Percentiles rank a stretch among this genome's conserved stretches.
Conservation (phyloP, 2,888 invertebrate species). For the Tenthredo amoena region DNA sequence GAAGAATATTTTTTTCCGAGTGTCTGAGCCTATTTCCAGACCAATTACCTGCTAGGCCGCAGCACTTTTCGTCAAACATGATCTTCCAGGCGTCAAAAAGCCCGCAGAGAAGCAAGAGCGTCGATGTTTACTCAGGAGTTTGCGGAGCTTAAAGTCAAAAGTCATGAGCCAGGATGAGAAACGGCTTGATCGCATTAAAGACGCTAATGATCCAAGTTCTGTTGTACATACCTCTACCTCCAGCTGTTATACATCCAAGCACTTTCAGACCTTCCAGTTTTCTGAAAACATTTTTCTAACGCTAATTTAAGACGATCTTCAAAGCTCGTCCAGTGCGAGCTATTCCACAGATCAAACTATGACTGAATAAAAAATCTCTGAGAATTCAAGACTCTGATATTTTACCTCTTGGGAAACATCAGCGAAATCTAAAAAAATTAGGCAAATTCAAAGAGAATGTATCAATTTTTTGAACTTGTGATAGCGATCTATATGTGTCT, state of each 20-base stretch:
- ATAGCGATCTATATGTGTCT: background rate
- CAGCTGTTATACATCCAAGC: slow-evolving; percentile 40
- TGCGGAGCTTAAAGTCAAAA: slow-evolving; percentile 23
- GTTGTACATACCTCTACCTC: slow-evolving; percentile 3
- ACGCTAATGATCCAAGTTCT: slow-evolving; percentile 42
- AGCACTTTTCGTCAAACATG: slow-evolving; percentile 22
- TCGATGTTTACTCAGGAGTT: slow-evolving; percentile 45
- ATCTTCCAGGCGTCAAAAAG: background rate
- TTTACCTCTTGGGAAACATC: background rate
- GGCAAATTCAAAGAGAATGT: background rate
- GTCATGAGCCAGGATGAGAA: slow-evolving; percentile 15
- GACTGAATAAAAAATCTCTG: background rate
- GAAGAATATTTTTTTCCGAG: background rate
- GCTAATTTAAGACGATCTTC: slow-evolving; percentile 44
- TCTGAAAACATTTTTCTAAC: slow-evolving; percentile 44
- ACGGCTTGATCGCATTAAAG: slow-evolving; percentile 35
- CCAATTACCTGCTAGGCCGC: slow-evolving; percentile 12
- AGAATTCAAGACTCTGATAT: background rate
- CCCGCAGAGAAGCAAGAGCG: slow-evolving; percentile 11
- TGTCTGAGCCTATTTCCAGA: background rate
- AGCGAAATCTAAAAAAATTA: background rate
- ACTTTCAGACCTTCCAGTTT: slow-evolving; percentile 26
- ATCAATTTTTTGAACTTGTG: background rate
- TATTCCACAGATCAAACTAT: background rate
- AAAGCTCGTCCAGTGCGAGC: background rate